Conservation (phyloP, 2,888 invertebrate species). For the Zelleria hepariella region DNA sequence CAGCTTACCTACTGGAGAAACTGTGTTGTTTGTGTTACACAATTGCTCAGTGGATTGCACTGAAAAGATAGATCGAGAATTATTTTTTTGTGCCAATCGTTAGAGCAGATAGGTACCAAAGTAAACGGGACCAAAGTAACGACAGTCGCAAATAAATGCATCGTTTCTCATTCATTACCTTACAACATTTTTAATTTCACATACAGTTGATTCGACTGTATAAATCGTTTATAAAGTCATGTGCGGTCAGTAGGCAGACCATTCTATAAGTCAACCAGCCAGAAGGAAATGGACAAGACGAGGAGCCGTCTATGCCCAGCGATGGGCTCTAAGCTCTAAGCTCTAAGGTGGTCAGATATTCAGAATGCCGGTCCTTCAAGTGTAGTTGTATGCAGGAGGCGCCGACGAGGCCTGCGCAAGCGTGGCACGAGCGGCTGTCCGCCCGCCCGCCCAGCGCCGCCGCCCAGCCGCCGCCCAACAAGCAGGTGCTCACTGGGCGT, state of each 20-base stretch:
- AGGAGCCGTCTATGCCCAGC: no score
- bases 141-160: no score
- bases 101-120: background rate
- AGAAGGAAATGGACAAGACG: no score
- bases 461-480: background rate
- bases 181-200: no score
- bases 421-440: conserved; percentile 6
- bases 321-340: no score
- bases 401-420: background rate
- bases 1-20: background rate
- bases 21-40: background rate
- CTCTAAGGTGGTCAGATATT: no score
- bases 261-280: no score
- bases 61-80: background rate
- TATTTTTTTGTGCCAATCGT: background rate
- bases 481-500: background rate
- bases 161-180: no score
- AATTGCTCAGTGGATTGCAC: background rate
- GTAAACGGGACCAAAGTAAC: no score
- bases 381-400: background rate
- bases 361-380: background rate
- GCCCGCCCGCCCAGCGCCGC: background rate
- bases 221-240: no score
- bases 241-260: no score
- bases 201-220: no score